These are phyloP conservation scores for Drosophila guanche DNA, from an alignment of 1,140 invertebrate genomes.

Conservation along the genomic window DNA sequence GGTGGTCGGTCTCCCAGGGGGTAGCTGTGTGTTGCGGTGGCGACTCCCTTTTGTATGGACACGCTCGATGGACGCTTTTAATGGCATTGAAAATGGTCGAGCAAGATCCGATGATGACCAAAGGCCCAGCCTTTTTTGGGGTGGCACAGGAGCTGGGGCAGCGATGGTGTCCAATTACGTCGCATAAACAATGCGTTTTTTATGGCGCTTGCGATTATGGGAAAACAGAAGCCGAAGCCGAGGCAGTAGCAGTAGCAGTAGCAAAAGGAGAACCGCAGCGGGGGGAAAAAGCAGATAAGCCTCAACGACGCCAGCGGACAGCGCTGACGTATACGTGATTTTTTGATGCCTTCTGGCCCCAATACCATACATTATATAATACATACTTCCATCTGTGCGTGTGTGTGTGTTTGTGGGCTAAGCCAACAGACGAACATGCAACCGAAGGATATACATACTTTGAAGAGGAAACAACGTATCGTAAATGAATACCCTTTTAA, in stretches of 20 bases:
- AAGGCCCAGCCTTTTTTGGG: conserved; percentile 31
- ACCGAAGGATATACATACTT: neutral
- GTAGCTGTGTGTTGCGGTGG: conserved; percentile 5
- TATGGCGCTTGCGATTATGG: conserved; percentile 75
- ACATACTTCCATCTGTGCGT: conserved; percentile 3
- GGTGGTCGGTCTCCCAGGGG: conserved; percentile 6
- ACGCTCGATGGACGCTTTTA: conserved; percentile 68
- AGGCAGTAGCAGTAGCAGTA: conserved; percentile 12
- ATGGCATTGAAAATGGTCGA: conserved; percentile 74
- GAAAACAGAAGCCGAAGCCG: conserved; percentile 36
- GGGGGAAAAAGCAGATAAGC: conserved; percentile 60
- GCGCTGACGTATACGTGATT: conserved; percentile 74
- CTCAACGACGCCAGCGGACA: conserved; percentile 50
- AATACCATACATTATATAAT: conserved; percentile 47
- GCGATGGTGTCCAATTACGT: conserved; percentile 76
- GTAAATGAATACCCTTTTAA: conserved; percentile 12
- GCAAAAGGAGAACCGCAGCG: conserved; percentile 22
- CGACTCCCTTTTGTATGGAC: conserved; percentile 40
- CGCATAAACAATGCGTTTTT: conserved; percentile 81
- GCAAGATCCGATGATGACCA: conserved; percentile 66
- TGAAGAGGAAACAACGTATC: neutral
- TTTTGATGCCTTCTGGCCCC: conserved; percentile 59
- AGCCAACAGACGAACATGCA: conserved; percentile 27
- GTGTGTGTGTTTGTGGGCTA: neutral
- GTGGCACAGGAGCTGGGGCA: neutral